phyloP scores from a whole-genome alignment of 2,113 vertebrate species.

The Hepsetus odoe region DNA sequence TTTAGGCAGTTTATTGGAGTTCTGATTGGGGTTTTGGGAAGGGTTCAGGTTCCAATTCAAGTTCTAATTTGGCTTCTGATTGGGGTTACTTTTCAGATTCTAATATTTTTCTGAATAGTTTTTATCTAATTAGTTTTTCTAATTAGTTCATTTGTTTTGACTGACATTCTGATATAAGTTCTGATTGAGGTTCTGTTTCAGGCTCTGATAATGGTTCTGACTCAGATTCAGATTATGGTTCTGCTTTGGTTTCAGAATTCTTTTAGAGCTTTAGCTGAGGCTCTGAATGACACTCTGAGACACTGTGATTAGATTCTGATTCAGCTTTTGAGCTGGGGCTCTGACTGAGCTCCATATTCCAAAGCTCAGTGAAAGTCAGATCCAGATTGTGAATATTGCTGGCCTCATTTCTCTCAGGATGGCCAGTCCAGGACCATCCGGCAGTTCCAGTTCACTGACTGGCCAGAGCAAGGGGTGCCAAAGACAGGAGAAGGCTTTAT shows the following conservation, averaged over 20 bases:
- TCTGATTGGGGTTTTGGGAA: neutral
- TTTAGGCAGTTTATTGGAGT: neutral
- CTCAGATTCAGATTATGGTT: too few relatives aligned
- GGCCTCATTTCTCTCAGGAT: conserved; percentile 74
- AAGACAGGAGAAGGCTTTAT: conserved; percentile 97
- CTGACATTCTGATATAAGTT: neutral
- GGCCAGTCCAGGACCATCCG: conserved; percentile 96
- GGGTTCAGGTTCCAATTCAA: neutral
- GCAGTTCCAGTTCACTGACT: conserved; percentile 98
- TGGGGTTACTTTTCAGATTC: neutral
- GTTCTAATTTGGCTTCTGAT: neutral
- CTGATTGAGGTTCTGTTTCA: neutral
- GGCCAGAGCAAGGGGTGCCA: conserved; percentile 97
- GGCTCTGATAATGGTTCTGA: too few relatives aligned
- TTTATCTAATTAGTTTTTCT: too few relatives aligned
- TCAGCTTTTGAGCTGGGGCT: neutral
- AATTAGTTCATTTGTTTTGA: too few relatives aligned
- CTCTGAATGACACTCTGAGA: too few relatives aligned
- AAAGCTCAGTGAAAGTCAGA: neutral
- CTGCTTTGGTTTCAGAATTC: too few relatives aligned
- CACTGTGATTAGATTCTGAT: too few relatives aligned
- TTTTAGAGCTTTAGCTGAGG: too few relatives aligned
- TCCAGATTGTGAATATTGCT: neutral
- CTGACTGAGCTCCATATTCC: neutral
- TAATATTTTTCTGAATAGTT: neutral